Percentiles rank a stretch among this genome's conserved stretches.
phyloP scores from a whole-genome alignment of 2,888 invertebrate species.

The Brachyptera risi region DNA sequence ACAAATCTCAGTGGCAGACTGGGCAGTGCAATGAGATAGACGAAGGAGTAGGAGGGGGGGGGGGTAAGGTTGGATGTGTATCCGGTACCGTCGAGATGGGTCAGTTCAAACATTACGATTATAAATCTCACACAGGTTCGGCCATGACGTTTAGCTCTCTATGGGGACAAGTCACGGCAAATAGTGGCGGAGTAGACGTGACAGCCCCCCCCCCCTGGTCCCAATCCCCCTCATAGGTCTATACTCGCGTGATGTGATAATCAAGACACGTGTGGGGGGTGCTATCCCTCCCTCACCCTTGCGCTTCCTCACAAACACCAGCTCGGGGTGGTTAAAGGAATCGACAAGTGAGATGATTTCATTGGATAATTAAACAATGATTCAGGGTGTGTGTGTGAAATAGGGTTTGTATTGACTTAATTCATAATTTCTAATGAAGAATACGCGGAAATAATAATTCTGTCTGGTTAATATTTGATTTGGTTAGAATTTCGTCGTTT shows the following conservation, averaged over 20 bases:
- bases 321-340: no score
- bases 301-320: background rate
- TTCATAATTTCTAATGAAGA: no score
- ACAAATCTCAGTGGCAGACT: constrained; percentile 13
- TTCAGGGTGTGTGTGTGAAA: no score
- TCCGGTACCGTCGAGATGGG: background rate
- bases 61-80: background rate
- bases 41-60: constrained; percentile 1
- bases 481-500: no score
- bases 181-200: background rate
- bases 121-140: background rate
- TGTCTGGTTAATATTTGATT: no score
- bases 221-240: no score
- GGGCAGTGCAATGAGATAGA: background rate
- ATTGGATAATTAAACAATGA: no score
- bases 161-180: constrained; percentile 11
- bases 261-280: background rate
- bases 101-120: background rate
- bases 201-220: background rate
- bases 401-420: no score
- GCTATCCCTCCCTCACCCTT: background rate
- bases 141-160: background rate
- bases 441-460: no score
- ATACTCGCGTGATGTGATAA: constrained; percentile 9
- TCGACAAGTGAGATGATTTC: no score